Percentiles rank a stretch among this genome's conserved stretches.
These are phyloP conservation scores for Conchocele bisecta DNA, from an alignment of 2,888 invertebrate genomes.

Conservation along the genomic window DNA sequence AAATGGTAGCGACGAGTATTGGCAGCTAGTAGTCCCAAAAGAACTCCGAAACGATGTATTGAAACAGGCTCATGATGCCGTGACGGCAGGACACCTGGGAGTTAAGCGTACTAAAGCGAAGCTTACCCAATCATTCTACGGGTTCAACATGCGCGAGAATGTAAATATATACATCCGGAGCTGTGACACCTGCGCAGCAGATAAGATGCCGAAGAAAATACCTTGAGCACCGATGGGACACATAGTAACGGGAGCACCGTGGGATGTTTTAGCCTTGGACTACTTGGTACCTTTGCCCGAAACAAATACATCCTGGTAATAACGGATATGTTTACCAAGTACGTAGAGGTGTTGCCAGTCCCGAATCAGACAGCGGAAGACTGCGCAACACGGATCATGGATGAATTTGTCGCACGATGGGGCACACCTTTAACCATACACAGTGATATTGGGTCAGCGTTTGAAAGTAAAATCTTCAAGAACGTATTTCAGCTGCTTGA, in stretches of 20 bases:
- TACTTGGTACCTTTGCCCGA: slow-evolving; percentile 41
- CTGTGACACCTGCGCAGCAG: slow-evolving; percentile 29
- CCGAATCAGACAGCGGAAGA: slow-evolving; percentile 34
- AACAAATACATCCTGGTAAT: slow-evolving; percentile 31
- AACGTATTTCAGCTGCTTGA: slow-evolving; percentile 22
- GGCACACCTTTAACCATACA: slow-evolving; percentile 34
- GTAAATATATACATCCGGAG: background rate
- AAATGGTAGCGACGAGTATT: no score
- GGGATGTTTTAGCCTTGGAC: no score
- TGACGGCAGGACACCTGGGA: no score
- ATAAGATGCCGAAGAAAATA: slow-evolving; percentile 17
- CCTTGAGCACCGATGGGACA: slow-evolving; percentile 21
- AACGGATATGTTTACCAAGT: slow-evolving; percentile 47
- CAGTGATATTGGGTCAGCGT: slow-evolving; percentile 24
- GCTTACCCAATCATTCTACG: no score
- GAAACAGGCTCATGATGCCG: no score
- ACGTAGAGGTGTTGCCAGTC: slow-evolving; percentile 27
- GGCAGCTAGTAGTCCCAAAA: no score
- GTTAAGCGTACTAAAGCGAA: no score
- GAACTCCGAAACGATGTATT: no score
- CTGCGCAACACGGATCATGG: slow-evolving; percentile 22
- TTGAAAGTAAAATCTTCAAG: slow-evolving; percentile 23
- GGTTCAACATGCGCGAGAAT: slow-evolving; percentile 20
- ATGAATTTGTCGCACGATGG: slow-evolving; percentile 33
- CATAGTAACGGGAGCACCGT: no score